Percentiles rank a stretch among this genome's conserved stretches.
Conservation (phyloP, 2,113 vertebrate genomes). For the Corythornis cristatus region DNA sequence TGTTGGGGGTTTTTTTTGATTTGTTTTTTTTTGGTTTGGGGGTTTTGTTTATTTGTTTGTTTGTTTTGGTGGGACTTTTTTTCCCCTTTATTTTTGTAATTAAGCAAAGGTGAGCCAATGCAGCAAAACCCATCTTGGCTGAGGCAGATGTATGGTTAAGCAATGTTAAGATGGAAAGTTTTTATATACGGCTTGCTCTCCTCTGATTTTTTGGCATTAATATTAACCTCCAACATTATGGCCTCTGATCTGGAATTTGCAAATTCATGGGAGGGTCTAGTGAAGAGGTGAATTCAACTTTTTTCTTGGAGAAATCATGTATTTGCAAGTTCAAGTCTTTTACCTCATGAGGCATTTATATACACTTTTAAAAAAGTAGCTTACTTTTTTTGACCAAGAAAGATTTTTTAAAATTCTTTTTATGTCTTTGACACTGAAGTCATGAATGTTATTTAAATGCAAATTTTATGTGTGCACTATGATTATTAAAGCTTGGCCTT, state of each 20-base stretch:
- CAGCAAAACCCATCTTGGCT: not conserved
- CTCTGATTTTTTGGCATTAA: not conserved
- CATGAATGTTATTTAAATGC: not conserved
- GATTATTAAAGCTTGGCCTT: not conserved
- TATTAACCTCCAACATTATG: not conserved
- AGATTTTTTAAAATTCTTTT: not conserved
- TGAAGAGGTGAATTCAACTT: not conserved
- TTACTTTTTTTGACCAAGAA: not conserved
- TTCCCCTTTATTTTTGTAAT: not conserved
- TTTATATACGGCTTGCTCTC: not conserved
- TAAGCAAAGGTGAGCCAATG: not conserved
- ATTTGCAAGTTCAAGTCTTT: not conserved
- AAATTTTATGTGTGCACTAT: not conserved
- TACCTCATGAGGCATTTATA: not conserved
- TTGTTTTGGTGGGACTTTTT: not conserved
- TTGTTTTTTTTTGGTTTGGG: not conserved
- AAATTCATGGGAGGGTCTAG: fast-evolving
- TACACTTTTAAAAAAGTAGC: not conserved
- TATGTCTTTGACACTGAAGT: not conserved
- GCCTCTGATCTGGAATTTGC: not conserved
- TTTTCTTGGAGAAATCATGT: not conserved
- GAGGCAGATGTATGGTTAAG: not conserved
- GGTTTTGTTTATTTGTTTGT: not conserved
- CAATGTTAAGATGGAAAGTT: not conserved
- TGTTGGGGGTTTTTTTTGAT: not conserved